Evolutionary conservation across 2,888 invertebrate species (phyloP), one percentile per base, ranked within the genome.

Genomic region (Phortica magna): DNA sequence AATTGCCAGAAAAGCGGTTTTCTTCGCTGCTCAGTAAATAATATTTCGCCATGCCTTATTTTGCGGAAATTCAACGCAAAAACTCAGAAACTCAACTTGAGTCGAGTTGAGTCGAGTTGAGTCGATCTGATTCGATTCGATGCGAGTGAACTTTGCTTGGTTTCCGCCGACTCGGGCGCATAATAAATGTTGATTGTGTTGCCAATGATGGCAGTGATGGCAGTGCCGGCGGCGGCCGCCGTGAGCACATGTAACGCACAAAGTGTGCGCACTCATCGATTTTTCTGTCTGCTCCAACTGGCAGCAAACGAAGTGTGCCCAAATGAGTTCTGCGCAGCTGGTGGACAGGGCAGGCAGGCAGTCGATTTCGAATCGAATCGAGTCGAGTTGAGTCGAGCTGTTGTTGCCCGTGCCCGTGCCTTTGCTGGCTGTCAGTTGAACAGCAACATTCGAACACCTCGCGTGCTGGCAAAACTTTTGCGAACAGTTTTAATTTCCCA

Each of bases 401-500:
- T 61, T 12, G 22, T 41, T 65, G 65, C 7, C n/a, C n/a, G n/a
- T 17, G 17, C 61, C 7, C 7, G 61, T 48, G 48, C 22, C 17
- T 61, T 7, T 61, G 19, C 19, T 41, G 72, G n/a, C 61, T 41
- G 72, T 7, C 55, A 72, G 57, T 39, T 72, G 39, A 65, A 31
- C 42, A 43, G 43, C 68, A 59, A 42, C 67, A 65, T 31, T 65
- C 67, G 57, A 10, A 7, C 43, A 39, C 59, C 17, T 68, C 75
- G 83, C 87, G 85, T 86, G 88, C 85, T 65, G 57, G 72, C 65
- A 85, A 83, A 84, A 88, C 84, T 86, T 86, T 87, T 82, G 80
- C 88, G 84, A 87, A 86, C 88, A 88, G 87, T 86, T 86, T 88
- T 86, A 86, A 88, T 86, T 86, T 86, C 86, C 88, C 88, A 86